phyloP scores from a whole-genome alignment of 2,797 vertebrate species.

The Carcharodon carcharias region DNA sequence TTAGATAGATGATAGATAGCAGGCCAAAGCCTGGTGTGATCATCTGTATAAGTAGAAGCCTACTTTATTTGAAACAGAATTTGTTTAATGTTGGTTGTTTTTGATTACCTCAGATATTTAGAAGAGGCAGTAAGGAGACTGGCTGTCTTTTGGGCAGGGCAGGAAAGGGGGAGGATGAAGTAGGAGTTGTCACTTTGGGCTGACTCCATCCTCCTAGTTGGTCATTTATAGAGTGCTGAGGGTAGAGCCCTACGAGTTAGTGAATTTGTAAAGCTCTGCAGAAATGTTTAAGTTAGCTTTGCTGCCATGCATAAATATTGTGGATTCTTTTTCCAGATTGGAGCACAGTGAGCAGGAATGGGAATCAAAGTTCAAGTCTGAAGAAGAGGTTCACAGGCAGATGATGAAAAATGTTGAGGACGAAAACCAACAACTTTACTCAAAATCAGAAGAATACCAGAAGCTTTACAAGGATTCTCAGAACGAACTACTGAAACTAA shows the following conservation, averaged over 20 bases:
- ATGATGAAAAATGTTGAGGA: constrained; percentile 57
- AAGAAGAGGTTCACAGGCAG: constrained; percentile 57
- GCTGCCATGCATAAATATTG: background rate
- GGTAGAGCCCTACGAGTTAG: background rate
- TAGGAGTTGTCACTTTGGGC: background rate
- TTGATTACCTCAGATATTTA: background rate
- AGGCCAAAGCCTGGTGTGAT: background rate
- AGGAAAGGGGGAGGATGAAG: background rate
- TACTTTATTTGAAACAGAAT: background rate
- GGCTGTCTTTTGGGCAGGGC: background rate
- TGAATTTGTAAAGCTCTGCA: background rate
- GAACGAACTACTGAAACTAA: constrained; percentile 55
- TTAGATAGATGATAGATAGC: background rate
- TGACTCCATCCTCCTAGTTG: background rate
- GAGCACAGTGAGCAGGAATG: constrained; percentile 61
- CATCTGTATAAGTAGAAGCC: background rate
- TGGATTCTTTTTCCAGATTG: constrained; percentile 57
- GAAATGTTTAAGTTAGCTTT: background rate
- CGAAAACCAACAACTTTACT: constrained; percentile 58
- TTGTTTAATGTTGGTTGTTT: background rate
- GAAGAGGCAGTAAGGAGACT: background rate
- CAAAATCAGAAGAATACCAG: constrained; percentile 53
- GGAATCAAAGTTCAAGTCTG: constrained; percentile 58
- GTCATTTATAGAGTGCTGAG: background rate
- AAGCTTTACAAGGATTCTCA: constrained; percentile 53